Percentiles rank a stretch among this genome's conserved stretches.
Evolutionary conservation across 1,140 invertebrate genomes (phyloP).

Genomic region (Batillaria attramentaria): DNA sequence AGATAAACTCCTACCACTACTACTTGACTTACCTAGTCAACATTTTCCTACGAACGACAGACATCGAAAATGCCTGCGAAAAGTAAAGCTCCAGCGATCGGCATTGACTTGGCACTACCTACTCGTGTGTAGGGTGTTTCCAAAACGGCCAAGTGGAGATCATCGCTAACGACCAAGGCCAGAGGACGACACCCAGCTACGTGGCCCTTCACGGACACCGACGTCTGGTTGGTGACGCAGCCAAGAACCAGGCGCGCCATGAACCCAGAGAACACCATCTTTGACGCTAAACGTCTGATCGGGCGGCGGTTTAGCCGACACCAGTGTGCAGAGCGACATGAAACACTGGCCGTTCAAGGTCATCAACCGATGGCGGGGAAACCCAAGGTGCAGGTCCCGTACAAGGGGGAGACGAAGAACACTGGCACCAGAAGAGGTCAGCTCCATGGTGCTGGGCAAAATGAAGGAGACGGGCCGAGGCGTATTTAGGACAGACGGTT

Average conservation of each 20-base stretch:
- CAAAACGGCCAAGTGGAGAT: too few relatives aligned
- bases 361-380: constrained; percentile 53
- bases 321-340: constrained; percentile 91
- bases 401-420: constrained; percentile 91
- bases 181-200: constrained; percentile 84
- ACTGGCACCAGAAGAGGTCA: constrained; percentile 93
- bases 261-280: constrained; percentile 97
- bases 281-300: constrained; percentile 87
- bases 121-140: too few relatives aligned
- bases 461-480: constrained; percentile 93
- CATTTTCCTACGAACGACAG: too few relatives aligned
- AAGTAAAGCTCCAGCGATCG: constrained; percentile 61
- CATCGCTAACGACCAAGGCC: constrained; percentile 85
- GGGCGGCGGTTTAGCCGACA: constrained; percentile 93
- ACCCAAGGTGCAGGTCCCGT: constrained; percentile 84
- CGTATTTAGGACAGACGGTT: constrained; percentile 83
- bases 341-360: constrained; percentile 88
- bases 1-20: too few relatives aligned
- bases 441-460: constrained; percentile 87
- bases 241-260: constrained; percentile 80
- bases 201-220: constrained; percentile 93
- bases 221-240: constrained; percentile 66
- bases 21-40: too few relatives aligned
- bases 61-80: not conserved
- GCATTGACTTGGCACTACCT: constrained; percentile 75